A percentile compares a stretch with the other conserved stretches of the same genome.
Evolutionary conservation across 1,140 invertebrate genomes (phyloP).

Genomic region (Brachionus sp.): DNA sequence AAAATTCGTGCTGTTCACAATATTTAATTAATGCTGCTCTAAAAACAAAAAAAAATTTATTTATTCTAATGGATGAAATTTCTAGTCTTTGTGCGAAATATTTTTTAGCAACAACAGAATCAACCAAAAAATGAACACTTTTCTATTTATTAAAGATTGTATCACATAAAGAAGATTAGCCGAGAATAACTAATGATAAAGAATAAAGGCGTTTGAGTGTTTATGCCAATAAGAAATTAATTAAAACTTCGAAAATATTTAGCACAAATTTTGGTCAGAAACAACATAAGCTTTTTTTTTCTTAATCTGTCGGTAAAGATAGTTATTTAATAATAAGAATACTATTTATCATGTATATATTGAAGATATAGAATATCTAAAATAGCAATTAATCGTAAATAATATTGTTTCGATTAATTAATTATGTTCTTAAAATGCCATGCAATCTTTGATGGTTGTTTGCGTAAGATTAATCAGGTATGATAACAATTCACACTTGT

Average conservation of each 20-base stretch:
- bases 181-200: not conserved
- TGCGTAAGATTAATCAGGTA: slow-evolving; percentile 1
- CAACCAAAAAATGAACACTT: not conserved
- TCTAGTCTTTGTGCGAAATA: not conserved
- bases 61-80: not conserved
- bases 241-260: not conserved
- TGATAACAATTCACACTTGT: slow-evolving; percentile 2
- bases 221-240: not conserved
- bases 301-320: not conserved
- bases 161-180: not conserved
- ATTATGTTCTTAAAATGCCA: not conserved
- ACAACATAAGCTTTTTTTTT: not conserved
- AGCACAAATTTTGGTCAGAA: not conserved
- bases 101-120: not conserved
- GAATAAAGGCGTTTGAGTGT: not conserved
- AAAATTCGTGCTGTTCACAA: not conserved
- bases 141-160: not conserved
- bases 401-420: slow-evolving; percentile 11
- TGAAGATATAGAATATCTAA: not conserved
- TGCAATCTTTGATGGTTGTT: not conserved
- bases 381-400: not conserved
- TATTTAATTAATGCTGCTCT: not conserved
- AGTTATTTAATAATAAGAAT: not conserved
- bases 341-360: slow-evolving; percentile 1
- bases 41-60: not conserved